Percentiles rank a stretch among this genome's conserved stretches.
These are phyloP conservation scores for Arenicola marina DNA, from an alignment of 2,888 invertebrate genomes.

Conservation along the genomic window DNA sequence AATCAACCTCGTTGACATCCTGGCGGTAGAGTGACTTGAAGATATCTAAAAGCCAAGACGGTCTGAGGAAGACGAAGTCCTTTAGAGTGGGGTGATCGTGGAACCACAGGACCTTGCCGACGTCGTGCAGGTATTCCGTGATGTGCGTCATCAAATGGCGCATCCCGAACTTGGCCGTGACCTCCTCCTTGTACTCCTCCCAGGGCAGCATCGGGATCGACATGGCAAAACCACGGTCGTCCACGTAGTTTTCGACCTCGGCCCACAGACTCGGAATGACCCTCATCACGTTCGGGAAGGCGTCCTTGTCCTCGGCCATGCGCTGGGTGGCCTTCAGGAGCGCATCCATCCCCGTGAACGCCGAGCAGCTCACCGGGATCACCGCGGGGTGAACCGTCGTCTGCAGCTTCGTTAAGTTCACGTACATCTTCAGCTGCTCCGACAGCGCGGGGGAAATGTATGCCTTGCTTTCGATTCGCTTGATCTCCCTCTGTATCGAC, in stretches of 20 bases:
- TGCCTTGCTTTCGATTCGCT: conserved; percentile 45
- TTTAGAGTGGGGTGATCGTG: conserved; percentile 40
- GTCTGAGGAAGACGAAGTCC: conserved; percentile 49
- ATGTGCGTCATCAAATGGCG: conserved; percentile 50
- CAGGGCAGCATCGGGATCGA: conserved; percentile 49
- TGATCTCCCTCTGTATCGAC: conserved; percentile 39
- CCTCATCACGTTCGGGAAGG: conserved; percentile 41
- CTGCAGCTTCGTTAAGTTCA: conserved; percentile 47
- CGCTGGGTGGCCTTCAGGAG: conserved; percentile 45
- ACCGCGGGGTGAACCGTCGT: conserved; percentile 42
- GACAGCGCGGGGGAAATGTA: conserved; percentile 54
- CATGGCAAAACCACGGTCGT: conserved; percentile 50
- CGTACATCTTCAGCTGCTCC: conserved; percentile 51
- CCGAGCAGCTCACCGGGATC: conserved; percentile 46
- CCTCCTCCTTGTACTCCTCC: conserved; percentile 45
- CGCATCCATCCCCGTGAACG: conserved; percentile 42
- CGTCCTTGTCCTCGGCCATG: conserved; percentile 42
- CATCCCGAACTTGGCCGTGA: conserved; percentile 51
- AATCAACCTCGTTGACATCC: conserved; percentile 41
- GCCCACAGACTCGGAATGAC: conserved; percentile 57
- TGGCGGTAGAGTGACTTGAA: conserved; percentile 46
- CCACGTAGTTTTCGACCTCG: conserved; percentile 52
- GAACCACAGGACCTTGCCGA: conserved; percentile 49
- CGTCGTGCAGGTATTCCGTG: conserved; percentile 55
- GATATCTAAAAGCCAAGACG: conserved; percentile 54